These are phyloP conservation scores for Ptychadena robeensis DNA, from an alignment of 2,797 vertebrate species.

Conservation along the genomic window DNA sequence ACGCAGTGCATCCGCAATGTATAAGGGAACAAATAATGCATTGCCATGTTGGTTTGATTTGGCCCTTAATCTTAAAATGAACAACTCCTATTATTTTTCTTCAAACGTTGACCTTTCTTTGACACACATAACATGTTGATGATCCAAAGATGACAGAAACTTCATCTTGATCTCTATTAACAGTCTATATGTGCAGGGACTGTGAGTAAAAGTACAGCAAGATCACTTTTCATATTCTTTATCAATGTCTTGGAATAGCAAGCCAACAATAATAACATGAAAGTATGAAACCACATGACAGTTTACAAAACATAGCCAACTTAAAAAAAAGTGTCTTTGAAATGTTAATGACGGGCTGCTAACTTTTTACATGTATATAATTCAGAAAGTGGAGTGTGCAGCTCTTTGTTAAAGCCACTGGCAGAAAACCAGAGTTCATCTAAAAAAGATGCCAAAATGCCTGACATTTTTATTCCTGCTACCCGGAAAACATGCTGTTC, in stretches of 20 bases:
- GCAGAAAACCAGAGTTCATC: conserved; percentile 55
- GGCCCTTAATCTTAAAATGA: too few relatives aligned
- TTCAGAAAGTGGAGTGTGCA: conserved; percentile 19
- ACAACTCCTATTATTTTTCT: too few relatives aligned
- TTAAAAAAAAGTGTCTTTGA: conserved; percentile 18
- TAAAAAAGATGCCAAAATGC: conserved; percentile 51
- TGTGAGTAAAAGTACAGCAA: neutral
- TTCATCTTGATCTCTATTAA: neutral
- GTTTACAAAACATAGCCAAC: neutral
- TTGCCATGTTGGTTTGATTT: too few relatives aligned
- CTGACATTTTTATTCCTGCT: conserved; percentile 58
- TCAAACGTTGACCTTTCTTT: too few relatives aligned
- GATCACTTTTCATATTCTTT: neutral
- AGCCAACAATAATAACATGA: too few relatives aligned
- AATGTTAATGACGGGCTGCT: conserved; percentile 21
- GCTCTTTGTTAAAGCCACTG: conserved; percentile 34
- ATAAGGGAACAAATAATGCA: too few relatives aligned
- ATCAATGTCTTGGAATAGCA: too few relatives aligned
- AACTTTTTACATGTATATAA: conserved; percentile 6
- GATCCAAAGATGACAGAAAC: too few relatives aligned
- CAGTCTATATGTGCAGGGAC: neutral
- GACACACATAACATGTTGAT: too few relatives aligned
- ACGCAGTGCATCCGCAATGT: too few relatives aligned
- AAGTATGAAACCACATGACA: neutral
- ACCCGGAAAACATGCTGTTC: conserved; percentile 60